Percentiles rank a stretch among this genome's conserved stretches.
These are phyloP conservation scores for Teinopalpus imperialis DNA, from an alignment of 2,888 invertebrate species.

Conservation along the genomic window DNA sequence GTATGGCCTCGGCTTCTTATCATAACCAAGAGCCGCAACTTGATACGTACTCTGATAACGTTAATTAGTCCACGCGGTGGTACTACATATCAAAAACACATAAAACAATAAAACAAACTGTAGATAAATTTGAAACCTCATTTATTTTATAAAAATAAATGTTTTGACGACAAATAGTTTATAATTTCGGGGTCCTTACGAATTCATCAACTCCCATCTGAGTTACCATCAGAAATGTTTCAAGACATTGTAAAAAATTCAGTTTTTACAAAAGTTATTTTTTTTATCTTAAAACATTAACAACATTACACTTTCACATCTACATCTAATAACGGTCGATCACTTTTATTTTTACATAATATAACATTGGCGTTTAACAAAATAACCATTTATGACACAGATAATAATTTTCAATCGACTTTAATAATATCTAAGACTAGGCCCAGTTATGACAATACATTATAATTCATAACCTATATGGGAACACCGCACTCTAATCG, in stretches of 20 bases:
- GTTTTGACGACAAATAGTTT: slow-evolving; percentile 83
- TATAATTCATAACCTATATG: not conserved
- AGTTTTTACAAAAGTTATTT: slow-evolving; percentile 86
- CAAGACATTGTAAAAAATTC: slow-evolving; percentile 86
- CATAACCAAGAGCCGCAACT: too few species aligned
- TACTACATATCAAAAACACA: too few species aligned
- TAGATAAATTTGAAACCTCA: slow-evolving; percentile 65
- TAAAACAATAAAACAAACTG: slow-evolving; percentile 32
- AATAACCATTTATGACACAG: slow-evolving; percentile 56
- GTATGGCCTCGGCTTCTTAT: too few species aligned
- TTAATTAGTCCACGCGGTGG: too few species aligned
- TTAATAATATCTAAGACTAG: slow-evolving; percentile 44
- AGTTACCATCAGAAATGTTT: slow-evolving; percentile 82
- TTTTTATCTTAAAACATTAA: slow-evolving; percentile 84
- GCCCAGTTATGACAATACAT: slow-evolving; percentile 29
- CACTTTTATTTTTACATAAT: slow-evolving; percentile 64
- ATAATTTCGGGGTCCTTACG: slow-evolving; percentile 80
- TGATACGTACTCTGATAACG: too few species aligned
- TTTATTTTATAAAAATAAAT: slow-evolving; percentile 83
- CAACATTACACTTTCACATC: slow-evolving; percentile 81
- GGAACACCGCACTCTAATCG: too few species aligned
- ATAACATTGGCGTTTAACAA: slow-evolving; percentile 67
- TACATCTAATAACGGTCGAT: slow-evolving; percentile 80
- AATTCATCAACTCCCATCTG: slow-evolving; percentile 65
- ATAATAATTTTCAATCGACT: slow-evolving; percentile 26